A percentile compares a stretch with the other conserved stretches of the same genome.
Evolutionary conservation across 2,797 vertebrate species (phyloP).

Genomic region (Dryobates pubescens): DNA sequence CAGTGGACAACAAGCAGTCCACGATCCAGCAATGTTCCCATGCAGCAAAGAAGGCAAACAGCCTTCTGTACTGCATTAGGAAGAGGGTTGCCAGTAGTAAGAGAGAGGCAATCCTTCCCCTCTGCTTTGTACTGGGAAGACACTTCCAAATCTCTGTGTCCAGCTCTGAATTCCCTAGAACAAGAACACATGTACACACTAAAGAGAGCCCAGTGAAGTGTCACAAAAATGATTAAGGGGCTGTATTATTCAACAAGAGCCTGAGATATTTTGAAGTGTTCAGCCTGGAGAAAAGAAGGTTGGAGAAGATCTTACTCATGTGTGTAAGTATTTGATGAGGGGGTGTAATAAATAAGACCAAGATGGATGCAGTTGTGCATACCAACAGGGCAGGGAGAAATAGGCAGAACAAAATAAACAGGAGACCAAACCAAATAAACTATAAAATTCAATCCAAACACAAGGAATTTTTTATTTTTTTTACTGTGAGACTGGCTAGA

Average conservation of each 20-base stretch:
- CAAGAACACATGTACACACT: background rate
- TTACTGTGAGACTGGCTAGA: no score
- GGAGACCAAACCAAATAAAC: rapidly evolving
- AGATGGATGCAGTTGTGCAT: background rate
- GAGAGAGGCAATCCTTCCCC: background rate
- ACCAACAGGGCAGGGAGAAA: background rate
- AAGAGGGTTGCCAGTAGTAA: background rate
- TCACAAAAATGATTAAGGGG: background rate
- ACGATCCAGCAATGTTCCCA: background rate
- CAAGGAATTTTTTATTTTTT: background rate
- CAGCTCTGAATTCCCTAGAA: background rate
- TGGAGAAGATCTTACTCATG: no score
- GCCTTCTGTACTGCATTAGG: background rate
- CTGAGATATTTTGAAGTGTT: background rate
- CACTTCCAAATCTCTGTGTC: background rate
- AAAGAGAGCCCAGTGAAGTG: background rate
- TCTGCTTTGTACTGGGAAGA: background rate
- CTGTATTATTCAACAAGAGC: no score
- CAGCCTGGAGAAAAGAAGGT: no score
- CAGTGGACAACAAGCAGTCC: no score
- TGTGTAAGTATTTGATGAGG: no score
- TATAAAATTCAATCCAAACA: background rate
- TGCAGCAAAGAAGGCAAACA: background rate
- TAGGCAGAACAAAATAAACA: background rate
- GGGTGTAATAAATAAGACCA: background rate